Percentiles rank a stretch among this genome's conserved stretches.
These are phyloP conservation scores for Helleia helle DNA, from an alignment of 2,888 invertebrate species.

Conservation along the genomic window DNA sequence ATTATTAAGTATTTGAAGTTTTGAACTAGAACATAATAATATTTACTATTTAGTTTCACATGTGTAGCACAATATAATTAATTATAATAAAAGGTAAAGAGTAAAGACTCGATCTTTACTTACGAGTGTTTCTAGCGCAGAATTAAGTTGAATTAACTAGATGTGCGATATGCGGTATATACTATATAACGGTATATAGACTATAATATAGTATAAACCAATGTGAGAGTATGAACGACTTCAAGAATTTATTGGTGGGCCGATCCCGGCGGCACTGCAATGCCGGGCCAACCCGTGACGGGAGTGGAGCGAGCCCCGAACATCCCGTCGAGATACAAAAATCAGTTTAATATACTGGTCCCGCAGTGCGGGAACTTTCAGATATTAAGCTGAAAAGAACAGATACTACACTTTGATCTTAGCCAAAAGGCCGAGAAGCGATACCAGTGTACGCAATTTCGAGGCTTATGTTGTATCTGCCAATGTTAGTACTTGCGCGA, in stretches of 20 bases:
- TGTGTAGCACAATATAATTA: too few species aligned
- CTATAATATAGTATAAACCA: too few species aligned
- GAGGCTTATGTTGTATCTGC: neutral
- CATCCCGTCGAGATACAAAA: constrained; percentile 4
- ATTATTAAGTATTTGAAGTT: too few species aligned
- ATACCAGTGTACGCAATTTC: neutral
- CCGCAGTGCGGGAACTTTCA: constrained; percentile 7
- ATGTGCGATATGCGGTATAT: too few species aligned
- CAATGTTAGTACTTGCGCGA: neutral
- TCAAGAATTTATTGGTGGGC: constrained; percentile 3
- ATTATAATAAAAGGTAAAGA: too few species aligned
- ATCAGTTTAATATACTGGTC: constrained; percentile 5
- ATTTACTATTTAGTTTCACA: too few species aligned
- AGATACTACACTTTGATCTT: constrained; percentile 8
- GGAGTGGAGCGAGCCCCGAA: constrained; percentile 8
- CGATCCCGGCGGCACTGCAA: constrained; percentile 8
- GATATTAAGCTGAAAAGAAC: constrained; percentile 8
- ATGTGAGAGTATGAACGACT: too few species aligned
- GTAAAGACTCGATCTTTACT: too few species aligned
- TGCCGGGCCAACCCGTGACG: constrained; percentile 9
- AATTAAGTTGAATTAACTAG: too few species aligned
- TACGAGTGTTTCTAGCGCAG: too few species aligned
- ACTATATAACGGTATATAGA: too few species aligned
- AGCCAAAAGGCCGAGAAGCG: constrained; percentile 5
- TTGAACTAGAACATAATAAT: too few species aligned